Evolutionary conservation across 2,113 vertebrate genomes (phyloP), one percentile per base, ranked within the genome.

Genomic region (Asarcornis scutulata): DNA sequence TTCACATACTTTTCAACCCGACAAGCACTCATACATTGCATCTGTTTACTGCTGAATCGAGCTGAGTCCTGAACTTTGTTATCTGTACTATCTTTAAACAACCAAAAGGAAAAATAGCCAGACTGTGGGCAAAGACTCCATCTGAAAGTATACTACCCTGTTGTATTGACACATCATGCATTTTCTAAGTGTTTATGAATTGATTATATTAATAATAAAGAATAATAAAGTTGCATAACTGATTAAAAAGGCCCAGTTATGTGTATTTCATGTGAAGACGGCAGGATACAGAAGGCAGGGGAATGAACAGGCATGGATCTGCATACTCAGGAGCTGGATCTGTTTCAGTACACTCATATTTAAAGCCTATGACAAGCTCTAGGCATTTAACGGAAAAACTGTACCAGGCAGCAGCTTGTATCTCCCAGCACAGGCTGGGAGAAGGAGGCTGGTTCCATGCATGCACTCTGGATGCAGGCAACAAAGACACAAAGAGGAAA

Each of bases 151-250:
- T 2, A 5, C 13, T 6, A 2, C 10, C 38, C 22, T 8, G 31
- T 1, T 29, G 50, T 5, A 32, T 2, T 2, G 15, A 25, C 46
- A 34, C 0, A 0, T 3, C 17, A 14, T 31, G 44, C 48, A 2
- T 1, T 3, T 6, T 27, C 76, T 59, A 17, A 15, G 36, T 8
- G 15, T 5, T 38, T 1, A 23, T 66, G 48, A 46, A n/a, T 0
- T 6, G 27, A 13, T n/a, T 53, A 4, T 26, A 31, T 5, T 16
- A 29, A 42, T 15, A 25, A 46, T 18, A 34, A 89, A 63, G 8
- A 29, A 42, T 12, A 25, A 52, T 18, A n/a, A 89, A 63, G 8
- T 4, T 63, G 42, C 13, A 0, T 6, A 63, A 44, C 58, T 68
- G 52, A 42, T 4, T 17, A 8, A n/a, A 68, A 44, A 56, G 26